A percentile compares a stretch with the other conserved stretches of the same genome.
Conservation (phyloP, 2,113 vertebrate species). For the Reinhardtius hippoglossoides region DNA sequence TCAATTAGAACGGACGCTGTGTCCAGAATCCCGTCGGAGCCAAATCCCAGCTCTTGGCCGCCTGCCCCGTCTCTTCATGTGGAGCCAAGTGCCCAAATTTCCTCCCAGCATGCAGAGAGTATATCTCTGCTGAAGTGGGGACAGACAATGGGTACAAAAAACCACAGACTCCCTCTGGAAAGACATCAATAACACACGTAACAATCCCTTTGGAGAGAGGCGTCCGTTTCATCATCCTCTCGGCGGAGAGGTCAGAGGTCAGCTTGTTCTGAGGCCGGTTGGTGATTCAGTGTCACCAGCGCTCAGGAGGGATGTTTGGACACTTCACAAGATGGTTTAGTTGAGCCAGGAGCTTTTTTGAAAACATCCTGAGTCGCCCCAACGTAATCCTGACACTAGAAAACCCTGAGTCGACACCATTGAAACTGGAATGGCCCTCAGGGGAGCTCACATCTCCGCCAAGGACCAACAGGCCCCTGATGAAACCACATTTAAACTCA, state of each 20-base stretch:
- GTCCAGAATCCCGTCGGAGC: conserved; percentile 28
- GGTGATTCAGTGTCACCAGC: too few relatives aligned
- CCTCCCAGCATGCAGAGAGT: conserved; percentile 4
- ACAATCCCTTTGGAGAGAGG: too few relatives aligned
- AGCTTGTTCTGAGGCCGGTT: neutral
- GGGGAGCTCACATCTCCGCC: too few relatives aligned
- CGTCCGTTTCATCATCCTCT: neutral
- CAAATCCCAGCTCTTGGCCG: conserved; percentile 45
- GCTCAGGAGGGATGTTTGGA: too few relatives aligned
- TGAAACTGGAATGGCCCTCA: too few relatives aligned
- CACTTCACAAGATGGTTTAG: too few relatives aligned
- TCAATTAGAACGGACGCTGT: conserved; percentile 46
- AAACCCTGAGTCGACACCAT: too few relatives aligned
- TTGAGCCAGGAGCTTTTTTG: too few relatives aligned
- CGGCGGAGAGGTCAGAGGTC: conserved; percentile 3
- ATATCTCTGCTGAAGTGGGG: neutral
- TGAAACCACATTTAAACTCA: too few relatives aligned
- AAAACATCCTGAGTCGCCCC: too few relatives aligned
- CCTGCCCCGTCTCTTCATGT: conserved; percentile 32
- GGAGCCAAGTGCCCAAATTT: conserved; percentile 38
- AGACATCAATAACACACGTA: neutral
- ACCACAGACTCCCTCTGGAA: neutral
- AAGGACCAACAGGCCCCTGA: too few relatives aligned
- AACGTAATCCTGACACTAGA: too few relatives aligned
- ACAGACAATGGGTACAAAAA: neutral